phyloP scores from a whole-genome alignment of 2,797 vertebrate genomes.

The Tadarida brasiliensis region DNA sequence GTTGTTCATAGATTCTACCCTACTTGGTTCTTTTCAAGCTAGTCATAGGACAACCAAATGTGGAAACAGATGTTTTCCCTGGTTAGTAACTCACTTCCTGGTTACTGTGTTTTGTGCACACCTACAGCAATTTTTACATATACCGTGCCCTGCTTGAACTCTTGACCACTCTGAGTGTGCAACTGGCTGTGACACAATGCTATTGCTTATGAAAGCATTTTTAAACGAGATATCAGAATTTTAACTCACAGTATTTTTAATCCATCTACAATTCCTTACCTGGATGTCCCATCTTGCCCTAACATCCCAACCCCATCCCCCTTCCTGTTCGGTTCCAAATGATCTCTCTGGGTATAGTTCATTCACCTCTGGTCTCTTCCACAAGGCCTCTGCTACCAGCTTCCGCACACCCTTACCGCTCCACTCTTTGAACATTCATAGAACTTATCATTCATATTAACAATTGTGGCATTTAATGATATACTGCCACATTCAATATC shows the following conservation, averaged over 20 bases:
- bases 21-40: not conserved
- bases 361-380: not conserved
- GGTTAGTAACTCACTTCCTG: not conserved
- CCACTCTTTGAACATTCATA: not conserved
- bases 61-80: not conserved
- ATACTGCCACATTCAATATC: not conserved
- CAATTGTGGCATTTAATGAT: conserved; percentile 10
- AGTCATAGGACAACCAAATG: not conserved
- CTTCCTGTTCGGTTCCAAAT: not conserved
- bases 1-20: not conserved
- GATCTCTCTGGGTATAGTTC: not conserved
- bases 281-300: not conserved
- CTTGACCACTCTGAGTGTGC: not conserved
- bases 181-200: not conserved
- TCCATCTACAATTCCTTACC: not conserved
- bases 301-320: fast-evolving
- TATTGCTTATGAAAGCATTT: not conserved
- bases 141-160: not conserved
- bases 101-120: not conserved
- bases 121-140: not conserved
- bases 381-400: not conserved
- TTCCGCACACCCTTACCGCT: not conserved
- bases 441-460: not conserved
- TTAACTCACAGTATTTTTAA: not conserved
- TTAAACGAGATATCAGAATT: not conserved